These are phyloP conservation scores for Pterostichus niger DNA, from an alignment of 2,888 invertebrate genomes.

Conservation along the genomic window DNA sequence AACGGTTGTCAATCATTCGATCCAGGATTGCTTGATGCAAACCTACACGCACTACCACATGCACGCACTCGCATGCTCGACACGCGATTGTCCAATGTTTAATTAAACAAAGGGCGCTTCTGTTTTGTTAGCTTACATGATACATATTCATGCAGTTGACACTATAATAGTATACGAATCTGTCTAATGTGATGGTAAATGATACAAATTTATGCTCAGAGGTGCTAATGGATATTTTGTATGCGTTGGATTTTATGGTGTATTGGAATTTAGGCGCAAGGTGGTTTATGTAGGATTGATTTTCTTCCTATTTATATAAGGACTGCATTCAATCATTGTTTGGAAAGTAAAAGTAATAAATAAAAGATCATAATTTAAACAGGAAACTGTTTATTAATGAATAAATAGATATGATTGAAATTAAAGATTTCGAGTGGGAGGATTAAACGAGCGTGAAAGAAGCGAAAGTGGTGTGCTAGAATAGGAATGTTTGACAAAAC, in stretches of 20 bases:
- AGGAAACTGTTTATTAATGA: no score
- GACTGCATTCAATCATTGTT: no score
- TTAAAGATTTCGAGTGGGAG: no score
- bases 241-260: slow-evolving; percentile 3
- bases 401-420: no score
- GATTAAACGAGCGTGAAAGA: no score
- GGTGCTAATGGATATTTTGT: slow-evolving; percentile 16
- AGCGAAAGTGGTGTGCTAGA: no score
- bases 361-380: no score
- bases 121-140: slow-evolving; percentile 44
- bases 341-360: no score
- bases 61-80: slow-evolving; percentile 8
- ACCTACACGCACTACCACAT: slow-evolving; percentile 31
- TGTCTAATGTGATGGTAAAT: slow-evolving; percentile 28
- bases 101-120: slow-evolving; percentile 50
- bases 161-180: background rate
- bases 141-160: slow-evolving; percentile 29
- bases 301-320: slow-evolving; percentile 5
- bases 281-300: slow-evolving; percentile 26
- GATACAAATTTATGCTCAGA: slow-evolving; percentile 39
- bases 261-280: slow-evolving; percentile 37
- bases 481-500: no score
- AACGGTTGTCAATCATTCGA: slow-evolving; percentile 37
- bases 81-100: slow-evolving; percentile 48
- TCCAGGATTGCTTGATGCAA: background rate